These are phyloP conservation scores for Chrysotoxum bicinctum DNA, from an alignment of 2,888 invertebrate genomes.

Conservation along the genomic window DNA sequence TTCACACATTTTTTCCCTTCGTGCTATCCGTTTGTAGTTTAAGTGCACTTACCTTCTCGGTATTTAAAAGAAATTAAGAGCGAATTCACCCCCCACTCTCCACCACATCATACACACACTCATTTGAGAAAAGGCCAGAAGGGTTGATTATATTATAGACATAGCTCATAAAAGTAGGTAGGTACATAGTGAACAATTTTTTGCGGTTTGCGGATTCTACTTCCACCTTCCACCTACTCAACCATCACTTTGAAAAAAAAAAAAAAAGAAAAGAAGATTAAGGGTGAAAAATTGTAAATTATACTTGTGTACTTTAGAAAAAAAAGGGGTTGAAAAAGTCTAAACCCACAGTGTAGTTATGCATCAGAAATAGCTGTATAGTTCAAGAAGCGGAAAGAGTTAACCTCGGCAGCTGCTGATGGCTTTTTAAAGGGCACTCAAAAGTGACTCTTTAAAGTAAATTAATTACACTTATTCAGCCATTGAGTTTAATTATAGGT, in stretches of 20 bases:
- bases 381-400: conserved; percentile 10
- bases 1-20: conserved; percentile 4
- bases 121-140: background rate
- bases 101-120: background rate
- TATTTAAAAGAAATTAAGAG: conserved; percentile 57
- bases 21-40: conserved; percentile 22
- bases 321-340: background rate
- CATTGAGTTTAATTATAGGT: conserved; percentile 48
- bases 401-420: conserved; percentile 17
- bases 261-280: conserved; percentile 6
- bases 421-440: conserved; percentile 47
- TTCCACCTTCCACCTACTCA: background rate
- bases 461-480: conserved; percentile 59
- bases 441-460: conserved; percentile 54
- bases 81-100: background rate
- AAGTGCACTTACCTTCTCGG: conserved; percentile 28
- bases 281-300: conserved; percentile 18
- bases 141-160: conserved; percentile 1
- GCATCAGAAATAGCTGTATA: conserved; percentile 6
- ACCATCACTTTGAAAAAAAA: conserved; percentile 1
- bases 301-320: background rate
- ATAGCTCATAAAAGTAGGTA: background rate
- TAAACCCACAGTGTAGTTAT: conserved; percentile 2
- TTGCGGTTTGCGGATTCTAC: conserved; percentile 9
- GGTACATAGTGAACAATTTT: background rate